Evolutionary conservation across 2,888 invertebrate species (phyloP).

Genomic region (Drosophila siamana): DNA sequence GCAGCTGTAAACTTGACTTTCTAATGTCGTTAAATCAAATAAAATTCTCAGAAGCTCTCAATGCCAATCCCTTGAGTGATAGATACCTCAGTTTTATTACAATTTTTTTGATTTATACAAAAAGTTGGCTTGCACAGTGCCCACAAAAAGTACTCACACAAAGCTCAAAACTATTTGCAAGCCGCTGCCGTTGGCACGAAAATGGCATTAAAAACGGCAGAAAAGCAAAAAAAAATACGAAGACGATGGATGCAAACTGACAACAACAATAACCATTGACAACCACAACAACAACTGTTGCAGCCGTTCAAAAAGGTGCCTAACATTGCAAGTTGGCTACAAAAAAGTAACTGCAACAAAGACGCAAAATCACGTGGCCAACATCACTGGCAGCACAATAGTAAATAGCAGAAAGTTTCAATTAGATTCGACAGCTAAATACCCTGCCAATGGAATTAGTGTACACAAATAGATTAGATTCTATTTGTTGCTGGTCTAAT

Average conservation of each 20-base stretch:
- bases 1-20: not conserved
- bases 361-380: slow-evolving; percentile 72
- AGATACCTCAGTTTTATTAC: slow-evolving; percentile 11
- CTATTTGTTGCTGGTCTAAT: no score
- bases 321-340: slow-evolving; percentile 47
- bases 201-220: slow-evolving; percentile 73
- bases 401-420: slow-evolving; percentile 19
- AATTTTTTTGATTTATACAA: not conserved
- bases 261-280: slow-evolving; percentile 36
- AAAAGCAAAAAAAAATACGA: slow-evolving; percentile 34
- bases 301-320: slow-evolving; percentile 42
- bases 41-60: not conserved
- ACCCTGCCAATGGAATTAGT: slow-evolving; percentile 8
- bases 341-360: slow-evolving; percentile 45
- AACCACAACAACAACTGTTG: slow-evolving; percentile 33
- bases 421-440: not conserved
- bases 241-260: slow-evolving; percentile 59
- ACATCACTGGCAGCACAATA: slow-evolving; percentile 40
- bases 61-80: not conserved
- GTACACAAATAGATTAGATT: no score
- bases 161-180: slow-evolving; percentile 28
- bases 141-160: slow-evolving; percentile 27
- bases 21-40: not conserved
- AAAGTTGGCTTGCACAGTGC: slow-evolving; percentile 21
- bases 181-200: slow-evolving; percentile 64